Conservation (phyloP, 2,888 invertebrate genomes). For the Philereme transversata region DNA sequence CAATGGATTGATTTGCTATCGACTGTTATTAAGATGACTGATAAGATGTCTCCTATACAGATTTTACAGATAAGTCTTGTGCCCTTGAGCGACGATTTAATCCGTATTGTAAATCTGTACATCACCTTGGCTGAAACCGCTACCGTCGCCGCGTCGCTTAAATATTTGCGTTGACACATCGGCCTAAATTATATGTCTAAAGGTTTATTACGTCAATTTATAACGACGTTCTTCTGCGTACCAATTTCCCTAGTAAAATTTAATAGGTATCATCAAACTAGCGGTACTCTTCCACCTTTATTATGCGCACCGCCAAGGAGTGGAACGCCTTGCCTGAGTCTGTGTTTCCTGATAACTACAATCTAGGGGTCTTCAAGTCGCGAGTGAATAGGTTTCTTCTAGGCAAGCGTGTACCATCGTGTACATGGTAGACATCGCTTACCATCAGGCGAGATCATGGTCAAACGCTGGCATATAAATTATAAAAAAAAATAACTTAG, state of each 20-base stretch:
- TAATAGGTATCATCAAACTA: no score
- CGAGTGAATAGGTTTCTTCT: no score
- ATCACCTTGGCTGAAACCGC: slow-evolving; percentile 27
- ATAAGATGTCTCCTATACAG: slow-evolving; percentile 24
- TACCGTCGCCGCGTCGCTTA: slow-evolving; percentile 14
- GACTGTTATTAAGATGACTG: slow-evolving; percentile 31
- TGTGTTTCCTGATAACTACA: no score
- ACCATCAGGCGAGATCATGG: no score
- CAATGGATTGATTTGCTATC: slow-evolving; percentile 32
- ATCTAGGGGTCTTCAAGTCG: no score
- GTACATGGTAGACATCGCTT: no score
- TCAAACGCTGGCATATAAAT: no score
- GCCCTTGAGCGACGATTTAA: slow-evolving; percentile 27
- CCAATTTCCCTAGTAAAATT: not conserved
- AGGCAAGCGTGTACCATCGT: no score
- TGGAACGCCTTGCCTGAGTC: no score
- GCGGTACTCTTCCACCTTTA: no score
- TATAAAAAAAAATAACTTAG: no score
- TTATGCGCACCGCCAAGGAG: no score
- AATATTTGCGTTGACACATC: not conserved
- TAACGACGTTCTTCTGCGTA: not conserved
- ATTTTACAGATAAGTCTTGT: slow-evolving; percentile 20
- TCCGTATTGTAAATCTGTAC: slow-evolving; percentile 28
- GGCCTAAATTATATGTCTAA: not conserved
- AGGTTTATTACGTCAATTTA: not conserved